A percentile compares a stretch with the other conserved stretches of the same genome.
phyloP scores from a whole-genome alignment of 2,888 invertebrate species.

The Zelleria hepariella region DNA sequence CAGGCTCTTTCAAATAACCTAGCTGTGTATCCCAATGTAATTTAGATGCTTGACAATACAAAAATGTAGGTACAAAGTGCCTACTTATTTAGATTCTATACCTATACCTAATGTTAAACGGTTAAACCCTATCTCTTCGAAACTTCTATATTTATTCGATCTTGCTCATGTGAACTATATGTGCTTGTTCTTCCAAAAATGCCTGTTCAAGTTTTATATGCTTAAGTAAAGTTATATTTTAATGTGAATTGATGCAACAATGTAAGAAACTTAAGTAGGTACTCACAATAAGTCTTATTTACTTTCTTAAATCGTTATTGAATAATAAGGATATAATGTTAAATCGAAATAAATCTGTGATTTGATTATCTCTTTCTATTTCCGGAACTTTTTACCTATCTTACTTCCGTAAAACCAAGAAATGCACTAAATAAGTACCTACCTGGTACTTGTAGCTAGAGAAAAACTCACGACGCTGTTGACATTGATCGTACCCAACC shows the following conservation, averaged over 20 bases:
- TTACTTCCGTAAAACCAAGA: not conserved
- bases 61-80: not conserved
- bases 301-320: too few relatives aligned
- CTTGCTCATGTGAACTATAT: not conserved
- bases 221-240: slow-evolving; percentile 9
- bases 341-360: slow-evolving; percentile 46
- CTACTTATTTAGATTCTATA: too few relatives aligned
- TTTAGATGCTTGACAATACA: slow-evolving; percentile 10
- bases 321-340: too few relatives aligned
- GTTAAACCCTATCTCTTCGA: too few relatives aligned
- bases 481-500: slow-evolving; percentile 49
- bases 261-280: slow-evolving; percentile 17
- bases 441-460: not conserved
- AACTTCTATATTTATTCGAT: not conserved
- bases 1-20: not conserved
- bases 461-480: slow-evolving; percentile 9
- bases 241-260: slow-evolving; percentile 14
- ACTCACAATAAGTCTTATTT: too few relatives aligned
- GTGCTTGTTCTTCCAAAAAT: slow-evolving; percentile 9
- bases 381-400: not conserved
- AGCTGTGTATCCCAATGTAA: not conserved
- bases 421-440: not conserved
- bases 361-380: slow-evolving; percentile 16
- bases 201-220: not conserved
- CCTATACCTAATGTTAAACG: too few relatives aligned